Conservation (phyloP, 2,797 vertebrate genomes). For the Acanthurus tractus region DNA sequence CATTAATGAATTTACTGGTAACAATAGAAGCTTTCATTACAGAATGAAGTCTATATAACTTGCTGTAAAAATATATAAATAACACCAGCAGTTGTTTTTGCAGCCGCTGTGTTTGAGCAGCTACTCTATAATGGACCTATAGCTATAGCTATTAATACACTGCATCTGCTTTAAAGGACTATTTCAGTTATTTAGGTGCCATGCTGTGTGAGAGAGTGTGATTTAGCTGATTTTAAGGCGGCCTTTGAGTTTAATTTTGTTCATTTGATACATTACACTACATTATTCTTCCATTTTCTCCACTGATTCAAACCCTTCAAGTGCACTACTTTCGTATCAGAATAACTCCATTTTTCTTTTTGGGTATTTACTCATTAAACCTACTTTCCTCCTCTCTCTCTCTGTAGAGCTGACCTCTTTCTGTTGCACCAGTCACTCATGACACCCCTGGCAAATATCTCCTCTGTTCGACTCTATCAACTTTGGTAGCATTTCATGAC, state of each 20-base stretch:
- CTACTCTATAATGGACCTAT: background rate
- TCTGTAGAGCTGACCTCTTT: constrained; percentile 66
- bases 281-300: background rate
- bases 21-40: background rate
- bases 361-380: constrained; percentile 39
- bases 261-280: background rate
- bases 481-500: background rate
- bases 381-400: constrained; percentile 4
- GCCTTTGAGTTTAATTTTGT: background rate
- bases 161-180: constrained; percentile 22
- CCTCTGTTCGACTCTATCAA: background rate
- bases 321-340: constrained; percentile 9
- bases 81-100: constrained; percentile 34
- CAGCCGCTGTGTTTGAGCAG: background rate
- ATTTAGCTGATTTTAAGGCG: background rate
- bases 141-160: constrained; percentile 39
- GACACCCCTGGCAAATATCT: background rate
- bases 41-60: background rate
- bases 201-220: background rate
- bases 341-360: constrained; percentile 10
- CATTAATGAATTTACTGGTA: no score
- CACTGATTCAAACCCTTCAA: background rate
- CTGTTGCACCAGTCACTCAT: constrained; percentile 19
- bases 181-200: constrained; percentile 1
- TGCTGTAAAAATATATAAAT: constrained; percentile 19